Conservation (phyloP, 2,888 invertebrate genomes). For the Metacarcinus magister region DNA sequence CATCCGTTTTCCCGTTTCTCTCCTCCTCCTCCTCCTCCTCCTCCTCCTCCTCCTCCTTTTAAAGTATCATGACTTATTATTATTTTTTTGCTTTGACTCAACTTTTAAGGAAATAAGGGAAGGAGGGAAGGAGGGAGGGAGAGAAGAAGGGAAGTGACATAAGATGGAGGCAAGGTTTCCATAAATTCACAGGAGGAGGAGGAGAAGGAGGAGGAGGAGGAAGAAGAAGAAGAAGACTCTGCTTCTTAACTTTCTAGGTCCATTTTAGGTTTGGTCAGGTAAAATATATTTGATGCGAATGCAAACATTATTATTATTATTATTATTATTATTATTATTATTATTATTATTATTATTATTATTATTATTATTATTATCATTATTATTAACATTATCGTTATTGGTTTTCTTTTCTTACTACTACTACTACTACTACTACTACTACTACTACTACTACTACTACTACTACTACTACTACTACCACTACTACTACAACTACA, state of each 20-base stretch:
- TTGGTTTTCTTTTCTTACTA: too few relatives aligned
- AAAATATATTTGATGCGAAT: neutral
- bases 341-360: neutral
- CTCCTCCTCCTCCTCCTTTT: neutral
- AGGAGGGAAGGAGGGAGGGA: neutral
- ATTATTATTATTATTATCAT: too few relatives aligned
- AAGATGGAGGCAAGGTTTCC: neutral
- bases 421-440: too few relatives aligned
- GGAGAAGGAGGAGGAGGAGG: neutral
- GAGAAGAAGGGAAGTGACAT: neutral
- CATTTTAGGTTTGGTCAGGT: neutral
- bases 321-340: constrained; percentile 18
- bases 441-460: too few relatives aligned
- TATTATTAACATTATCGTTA: too few relatives aligned
- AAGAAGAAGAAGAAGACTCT: neutral
- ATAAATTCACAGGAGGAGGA: constrained; percentile 32
- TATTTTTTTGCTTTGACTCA: neutral
- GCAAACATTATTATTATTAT: constrained; percentile 28
- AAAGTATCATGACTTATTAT: neutral
- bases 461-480: too few relatives aligned
- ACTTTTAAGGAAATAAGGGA: neutral
- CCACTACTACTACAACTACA: too few relatives aligned
- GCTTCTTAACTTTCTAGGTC: neutral
- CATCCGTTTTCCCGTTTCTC: neutral
- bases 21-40: neutral